Conservation (phyloP, 2,113 vertebrate species). For the Chaenocephalus aceratus region DNA sequence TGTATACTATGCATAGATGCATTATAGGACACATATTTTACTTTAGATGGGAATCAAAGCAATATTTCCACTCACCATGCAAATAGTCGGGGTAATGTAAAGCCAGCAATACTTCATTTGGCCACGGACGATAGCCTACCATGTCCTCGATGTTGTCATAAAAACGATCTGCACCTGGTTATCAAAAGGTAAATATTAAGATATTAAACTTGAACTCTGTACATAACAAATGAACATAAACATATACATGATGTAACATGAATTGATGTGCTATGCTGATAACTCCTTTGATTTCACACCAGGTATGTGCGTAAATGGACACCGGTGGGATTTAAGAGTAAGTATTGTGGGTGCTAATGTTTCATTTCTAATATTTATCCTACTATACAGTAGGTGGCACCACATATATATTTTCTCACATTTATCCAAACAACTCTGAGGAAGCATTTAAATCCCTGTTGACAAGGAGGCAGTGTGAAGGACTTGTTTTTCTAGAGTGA, state of each 20-base stretch:
- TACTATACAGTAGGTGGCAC: too few species aligned
- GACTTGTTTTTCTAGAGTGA: neutral
- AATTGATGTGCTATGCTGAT: neutral
- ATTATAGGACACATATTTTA: too few species aligned
- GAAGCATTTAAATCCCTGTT: slow-evolving; percentile 7
- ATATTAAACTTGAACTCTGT: neutral
- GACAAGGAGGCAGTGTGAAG: neutral
- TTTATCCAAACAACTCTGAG: neutral
- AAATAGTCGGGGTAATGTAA: slow-evolving; percentile 75
- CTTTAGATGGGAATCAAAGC: neutral
- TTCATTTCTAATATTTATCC: neutral
- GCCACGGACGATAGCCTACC: slow-evolving; percentile 74
- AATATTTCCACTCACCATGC: slow-evolving; percentile 69
- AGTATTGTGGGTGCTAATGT: neutral
- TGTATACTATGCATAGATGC: neutral
- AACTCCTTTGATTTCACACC: neutral
- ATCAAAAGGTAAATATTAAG: neutral
- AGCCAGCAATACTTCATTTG: slow-evolving; percentile 80
- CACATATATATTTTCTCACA: slow-evolving; percentile 24
- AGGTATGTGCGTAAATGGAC: neutral
- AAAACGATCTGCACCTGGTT: slow-evolving; percentile 75
- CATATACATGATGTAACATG: slow-evolving; percentile 1
- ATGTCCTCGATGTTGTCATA: slow-evolving; percentile 83
- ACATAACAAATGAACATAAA: neutral
- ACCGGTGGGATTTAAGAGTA: neutral